phyloP scores from a whole-genome alignment of 2,888 invertebrate species.

The Apantesis nais region DNA sequence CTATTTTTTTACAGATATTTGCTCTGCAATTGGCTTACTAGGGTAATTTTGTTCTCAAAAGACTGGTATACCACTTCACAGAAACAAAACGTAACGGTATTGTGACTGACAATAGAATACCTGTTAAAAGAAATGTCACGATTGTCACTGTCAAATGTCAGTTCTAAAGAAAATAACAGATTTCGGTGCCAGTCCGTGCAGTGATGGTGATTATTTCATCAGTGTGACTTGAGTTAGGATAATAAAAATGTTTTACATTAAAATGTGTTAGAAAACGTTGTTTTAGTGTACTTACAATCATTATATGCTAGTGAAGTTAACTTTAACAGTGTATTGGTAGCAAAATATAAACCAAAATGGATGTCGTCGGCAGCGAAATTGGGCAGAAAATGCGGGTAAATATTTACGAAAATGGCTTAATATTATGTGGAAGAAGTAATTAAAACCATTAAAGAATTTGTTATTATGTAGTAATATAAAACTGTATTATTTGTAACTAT shows the following conservation, averaged over 20 bases:
- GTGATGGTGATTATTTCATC: background rate
- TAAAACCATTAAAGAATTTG: background rate
- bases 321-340: slow-evolving; percentile 31
- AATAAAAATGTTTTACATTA: background rate
- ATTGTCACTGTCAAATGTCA: slow-evolving; percentile 4
- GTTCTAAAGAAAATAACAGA: slow-evolving; percentile 3
- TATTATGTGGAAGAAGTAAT: background rate
- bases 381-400: slow-evolving; percentile 94
- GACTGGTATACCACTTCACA: background rate
- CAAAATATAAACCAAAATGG: slow-evolving; percentile 82
- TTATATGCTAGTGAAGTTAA: slow-evolving; percentile 24
- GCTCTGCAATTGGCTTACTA: too few relatives aligned
- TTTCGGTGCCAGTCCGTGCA: background rate
- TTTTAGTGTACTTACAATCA: slow-evolving; percentile 16
- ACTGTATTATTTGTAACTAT: background rate
- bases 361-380: slow-evolving; percentile 93
- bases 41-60: too few relatives aligned
- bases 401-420: slow-evolving; percentile 32
- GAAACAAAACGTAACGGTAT: background rate
- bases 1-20: too few relatives aligned
- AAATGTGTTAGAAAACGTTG: slow-evolving; percentile 19
- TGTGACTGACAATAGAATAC: background rate
- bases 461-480: background rate
- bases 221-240: background rate
- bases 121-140: background rate